phyloP scores from a whole-genome alignment of 1,140 invertebrate species.

The Periplaneta americana region DNA sequence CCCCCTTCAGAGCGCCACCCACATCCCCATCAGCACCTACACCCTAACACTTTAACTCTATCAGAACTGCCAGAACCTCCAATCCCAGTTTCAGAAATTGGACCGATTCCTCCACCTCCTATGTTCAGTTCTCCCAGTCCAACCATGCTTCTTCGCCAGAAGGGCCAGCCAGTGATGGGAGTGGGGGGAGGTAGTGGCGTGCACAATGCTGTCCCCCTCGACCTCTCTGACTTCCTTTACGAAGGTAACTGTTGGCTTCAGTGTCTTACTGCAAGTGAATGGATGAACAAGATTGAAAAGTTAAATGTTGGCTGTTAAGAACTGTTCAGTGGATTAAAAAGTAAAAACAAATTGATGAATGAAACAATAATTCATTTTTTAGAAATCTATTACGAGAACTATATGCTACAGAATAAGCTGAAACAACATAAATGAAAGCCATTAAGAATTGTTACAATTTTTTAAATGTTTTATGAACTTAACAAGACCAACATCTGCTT shows the following conservation, averaged over 20 bases:
- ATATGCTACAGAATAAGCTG: too few species aligned
- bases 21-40: constrained; percentile 41
- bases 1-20: constrained; percentile 41
- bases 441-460: too few species aligned
- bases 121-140: constrained; percentile 91
- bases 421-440: too few species aligned
- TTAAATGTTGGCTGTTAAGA: too few species aligned
- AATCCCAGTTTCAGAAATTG: constrained; percentile 86
- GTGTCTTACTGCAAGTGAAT: neutral
- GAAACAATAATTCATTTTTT: too few species aligned
- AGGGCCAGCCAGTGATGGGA: constrained; percentile 39
- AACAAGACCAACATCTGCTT: too few species aligned
- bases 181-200: constrained; percentile 35
- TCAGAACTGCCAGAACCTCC: constrained; percentile 85
- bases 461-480: too few species aligned
- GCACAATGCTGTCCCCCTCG: constrained; percentile 28
- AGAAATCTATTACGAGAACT: too few species aligned
- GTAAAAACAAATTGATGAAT: too few species aligned
- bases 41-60: constrained; percentile 51
- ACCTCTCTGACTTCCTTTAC: constrained; percentile 54
- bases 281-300: neutral
- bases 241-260: constrained; percentile 48
- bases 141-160: constrained; percentile 51
- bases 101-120: constrained; percentile 89
- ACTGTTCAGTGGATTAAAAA: too few species aligned